A percentile compares a stretch with the other conserved stretches of the same genome.
phyloP scores from a whole-genome alignment of 64 coral and sea anemone genomes.

The Dendronephthya gigantea region DNA sequence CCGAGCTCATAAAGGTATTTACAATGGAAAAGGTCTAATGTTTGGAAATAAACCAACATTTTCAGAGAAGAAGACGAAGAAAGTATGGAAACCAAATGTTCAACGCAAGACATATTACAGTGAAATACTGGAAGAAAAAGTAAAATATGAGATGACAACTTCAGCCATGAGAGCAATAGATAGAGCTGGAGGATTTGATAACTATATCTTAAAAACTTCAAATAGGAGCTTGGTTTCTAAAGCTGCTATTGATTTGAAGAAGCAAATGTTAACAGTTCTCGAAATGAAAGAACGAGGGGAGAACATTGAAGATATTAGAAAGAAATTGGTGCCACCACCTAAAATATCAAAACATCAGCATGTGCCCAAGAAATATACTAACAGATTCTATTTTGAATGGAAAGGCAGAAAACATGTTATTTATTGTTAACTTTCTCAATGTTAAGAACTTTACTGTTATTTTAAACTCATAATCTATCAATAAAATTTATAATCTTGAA shows the following conservation, averaged over 20 bases:
- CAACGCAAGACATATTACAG: constrained; percentile 79
- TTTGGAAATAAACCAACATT: constrained; percentile 82
- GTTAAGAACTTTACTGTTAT: background rate
- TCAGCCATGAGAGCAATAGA: constrained; percentile 86
- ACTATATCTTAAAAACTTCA: constrained; percentile 87
- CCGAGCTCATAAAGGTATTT: constrained; percentile 71
- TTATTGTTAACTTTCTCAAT: constrained; percentile 38
- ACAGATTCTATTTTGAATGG: constrained; percentile 97
- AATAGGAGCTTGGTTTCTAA: constrained; percentile 53
- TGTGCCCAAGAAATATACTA: constrained; percentile 55
- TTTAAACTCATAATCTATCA: no score
- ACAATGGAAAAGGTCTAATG: constrained; percentile 79
- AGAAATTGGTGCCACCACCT: constrained; percentile 50
- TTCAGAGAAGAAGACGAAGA: constrained; percentile 86
- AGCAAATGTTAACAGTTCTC: constrained; percentile 61
- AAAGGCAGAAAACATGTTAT: constrained; percentile 91
- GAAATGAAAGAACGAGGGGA: constrained; percentile 60
- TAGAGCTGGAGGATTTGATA: constrained; percentile 95
- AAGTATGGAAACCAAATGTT: constrained; percentile 93
- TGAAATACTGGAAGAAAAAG: constrained; percentile 72
- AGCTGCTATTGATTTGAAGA: constrained; percentile 76
- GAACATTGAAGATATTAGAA: constrained; percentile 59
- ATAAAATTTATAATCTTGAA: no score
- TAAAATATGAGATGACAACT: constrained; percentile 67
- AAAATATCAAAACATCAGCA: constrained; percentile 57